Base-by-base conservation (phyloP, 2,113 vertebrate genomes). In the Ptilonorhynchus violaceus region DNA sequence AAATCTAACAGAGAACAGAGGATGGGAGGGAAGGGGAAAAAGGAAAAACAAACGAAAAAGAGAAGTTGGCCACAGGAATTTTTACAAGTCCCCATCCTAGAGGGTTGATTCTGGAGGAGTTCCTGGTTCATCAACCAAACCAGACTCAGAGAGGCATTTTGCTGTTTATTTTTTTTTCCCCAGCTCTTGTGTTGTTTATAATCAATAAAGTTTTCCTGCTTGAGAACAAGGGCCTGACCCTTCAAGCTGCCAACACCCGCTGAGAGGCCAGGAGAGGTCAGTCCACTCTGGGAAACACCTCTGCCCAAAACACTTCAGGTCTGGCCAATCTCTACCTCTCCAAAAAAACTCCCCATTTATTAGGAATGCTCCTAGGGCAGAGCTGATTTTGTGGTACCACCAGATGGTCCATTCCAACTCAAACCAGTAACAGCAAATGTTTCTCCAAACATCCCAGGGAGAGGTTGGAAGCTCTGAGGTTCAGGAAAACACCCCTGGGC, bases 291-390 rank as follows among this genome's bases (percentile, higher is more conserved):
- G 46, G 37, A 91, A 82, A 78, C 31, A 70, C 21, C 64, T 58
- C 39, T 16, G 3, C 52, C 50, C 5, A 16, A 39, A 37, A 7
- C 19, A 0, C 24, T 5, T 44, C 8, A 3, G 6, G 5, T 2
- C 23, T 46, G 13, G 22, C 47, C 55, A 28, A 27, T 21, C 5
- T 10, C 62, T 49, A 12, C 28, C 27, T 56, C 39, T 63, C 70
- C 52, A 55, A 47, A 47, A 17, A 39, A 77, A 28, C 11, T 21
- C 28, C 42, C 23, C 12, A 1, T 35, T 35, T 39, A 17, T 56
- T 4, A 33, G 44, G 90, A 47, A 13, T 3, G 0, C 18, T 31
- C 9, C 30, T 33, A 33, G 37, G 35, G 11, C 9, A 44, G 13
- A 35, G 6, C 41, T 5, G 24, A 10, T 41, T 83, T 27, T 6